Conservation (phyloP, 2,797 vertebrate genomes). For the Melanotaenia maccullochi region DNA sequence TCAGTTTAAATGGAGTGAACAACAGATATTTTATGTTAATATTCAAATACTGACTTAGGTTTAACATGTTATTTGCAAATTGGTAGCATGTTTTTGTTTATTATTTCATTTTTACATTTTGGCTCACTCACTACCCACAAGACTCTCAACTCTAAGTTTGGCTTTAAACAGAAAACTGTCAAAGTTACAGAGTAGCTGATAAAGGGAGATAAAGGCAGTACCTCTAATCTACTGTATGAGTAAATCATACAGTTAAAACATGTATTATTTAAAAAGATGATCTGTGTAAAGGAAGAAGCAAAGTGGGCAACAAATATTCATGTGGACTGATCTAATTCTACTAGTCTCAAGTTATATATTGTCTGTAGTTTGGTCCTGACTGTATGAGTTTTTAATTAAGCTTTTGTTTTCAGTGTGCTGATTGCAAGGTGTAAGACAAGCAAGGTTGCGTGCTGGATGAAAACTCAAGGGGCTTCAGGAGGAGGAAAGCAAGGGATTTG, state of each 20-base stretch:
- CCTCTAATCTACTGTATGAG: too few species aligned
- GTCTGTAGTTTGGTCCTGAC: slow-evolving; percentile 71
- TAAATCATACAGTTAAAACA: too few species aligned
- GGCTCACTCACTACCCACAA: too few species aligned
- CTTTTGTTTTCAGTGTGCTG: slow-evolving; percentile 46
- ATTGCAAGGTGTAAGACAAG: slow-evolving; percentile 45
- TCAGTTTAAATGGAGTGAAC: too few species aligned
- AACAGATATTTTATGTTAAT: too few species aligned
- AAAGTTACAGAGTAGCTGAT: neutral
- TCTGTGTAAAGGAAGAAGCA: too few species aligned
- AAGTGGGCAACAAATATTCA: neutral
- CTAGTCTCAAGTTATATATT: slow-evolving; percentile 5
- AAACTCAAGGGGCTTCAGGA: slow-evolving; percentile 32
- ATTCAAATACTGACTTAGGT: too few species aligned
- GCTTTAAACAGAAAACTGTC: neutral
- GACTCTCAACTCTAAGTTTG: neutral
- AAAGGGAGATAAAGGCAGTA: too few species aligned
- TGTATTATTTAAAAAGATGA: too few species aligned
- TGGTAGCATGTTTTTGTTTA: neutral
- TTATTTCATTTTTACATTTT: neutral
- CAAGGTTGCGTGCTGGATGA: slow-evolving; percentile 58
- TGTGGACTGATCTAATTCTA: too few species aligned
- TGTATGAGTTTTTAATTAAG: slow-evolving; percentile 22
- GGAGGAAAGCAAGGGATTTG: slow-evolving; percentile 36
- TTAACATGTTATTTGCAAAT: neutral